Evolutionary conservation across 2,113 vertebrate genomes (phyloP).

Genomic region (Melanerpes aurifrons): DNA sequence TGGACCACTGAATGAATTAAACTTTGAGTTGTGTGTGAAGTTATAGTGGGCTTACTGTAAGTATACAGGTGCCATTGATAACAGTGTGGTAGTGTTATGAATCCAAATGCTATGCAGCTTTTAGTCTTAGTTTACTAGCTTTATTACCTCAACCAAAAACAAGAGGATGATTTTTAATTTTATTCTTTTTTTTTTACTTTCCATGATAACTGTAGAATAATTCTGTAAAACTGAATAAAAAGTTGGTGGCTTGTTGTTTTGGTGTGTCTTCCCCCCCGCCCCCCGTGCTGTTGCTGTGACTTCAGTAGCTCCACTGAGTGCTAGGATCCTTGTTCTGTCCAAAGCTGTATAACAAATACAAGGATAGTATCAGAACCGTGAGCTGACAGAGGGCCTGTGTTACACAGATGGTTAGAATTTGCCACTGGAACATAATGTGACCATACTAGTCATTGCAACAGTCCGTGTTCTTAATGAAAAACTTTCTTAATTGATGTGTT

Average conservation of each 20-base stretch:
- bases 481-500: not conserved
- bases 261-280: fast-evolving
- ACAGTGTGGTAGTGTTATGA: not conserved
- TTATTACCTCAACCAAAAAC: not conserved
- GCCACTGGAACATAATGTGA: not conserved
- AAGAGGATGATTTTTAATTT: not conserved
- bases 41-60: not conserved
- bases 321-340: not conserved
- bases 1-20: not conserved
- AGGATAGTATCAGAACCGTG: not conserved
- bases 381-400: not conserved
- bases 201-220: not conserved
- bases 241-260: not conserved
- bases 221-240: not conserved
- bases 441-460: not conserved
- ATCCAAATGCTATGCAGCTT: not conserved
- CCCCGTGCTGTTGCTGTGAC: not conserved
- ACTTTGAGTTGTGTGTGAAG: not conserved
- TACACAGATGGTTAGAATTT: not conserved
- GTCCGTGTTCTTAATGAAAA: not conserved
- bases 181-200: not conserved
- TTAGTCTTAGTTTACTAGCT: not conserved
- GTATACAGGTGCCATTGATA: not conserved
- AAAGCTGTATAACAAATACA: not conserved
- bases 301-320: not conserved